Evolutionary conservation across 2,113 vertebrate genomes (phyloP).

Genomic region (Menura novaehollandiae): DNA sequence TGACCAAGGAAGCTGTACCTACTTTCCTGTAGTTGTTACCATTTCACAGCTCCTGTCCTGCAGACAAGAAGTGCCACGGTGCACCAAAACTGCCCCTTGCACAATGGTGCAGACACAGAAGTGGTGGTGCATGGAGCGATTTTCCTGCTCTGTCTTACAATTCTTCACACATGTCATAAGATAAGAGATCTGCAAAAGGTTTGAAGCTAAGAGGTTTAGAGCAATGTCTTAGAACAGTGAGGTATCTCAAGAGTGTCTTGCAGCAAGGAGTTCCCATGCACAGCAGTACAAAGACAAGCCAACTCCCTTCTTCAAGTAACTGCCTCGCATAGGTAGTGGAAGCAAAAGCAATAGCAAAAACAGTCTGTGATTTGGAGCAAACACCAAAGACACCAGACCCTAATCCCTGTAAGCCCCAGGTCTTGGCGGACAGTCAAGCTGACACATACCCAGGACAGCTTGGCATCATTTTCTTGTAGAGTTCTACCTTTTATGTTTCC

Average conservation of each 20-base stretch:
- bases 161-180: accelerated
- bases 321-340: background rate
- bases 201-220: background rate
- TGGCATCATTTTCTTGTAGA: background rate
- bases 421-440: background rate
- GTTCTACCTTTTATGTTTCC: background rate
- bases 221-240: background rate
- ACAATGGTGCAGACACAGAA: background rate
- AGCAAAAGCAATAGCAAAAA: background rate
- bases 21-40: background rate
- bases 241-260: background rate
- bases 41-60: background rate
- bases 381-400: background rate
- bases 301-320: background rate
- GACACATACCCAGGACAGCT: background rate
- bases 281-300: background rate
- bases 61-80: background rate
- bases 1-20: background rate
- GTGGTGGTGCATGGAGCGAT: accelerated
- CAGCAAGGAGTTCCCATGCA: background rate
- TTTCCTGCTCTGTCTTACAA: background rate
- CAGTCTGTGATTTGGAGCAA: background rate
- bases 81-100: background rate
- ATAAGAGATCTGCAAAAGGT: background rate
- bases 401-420: background rate